Base-by-base conservation (phyloP, 2,113 vertebrate species). In the Gymnogyps californianus region DNA sequence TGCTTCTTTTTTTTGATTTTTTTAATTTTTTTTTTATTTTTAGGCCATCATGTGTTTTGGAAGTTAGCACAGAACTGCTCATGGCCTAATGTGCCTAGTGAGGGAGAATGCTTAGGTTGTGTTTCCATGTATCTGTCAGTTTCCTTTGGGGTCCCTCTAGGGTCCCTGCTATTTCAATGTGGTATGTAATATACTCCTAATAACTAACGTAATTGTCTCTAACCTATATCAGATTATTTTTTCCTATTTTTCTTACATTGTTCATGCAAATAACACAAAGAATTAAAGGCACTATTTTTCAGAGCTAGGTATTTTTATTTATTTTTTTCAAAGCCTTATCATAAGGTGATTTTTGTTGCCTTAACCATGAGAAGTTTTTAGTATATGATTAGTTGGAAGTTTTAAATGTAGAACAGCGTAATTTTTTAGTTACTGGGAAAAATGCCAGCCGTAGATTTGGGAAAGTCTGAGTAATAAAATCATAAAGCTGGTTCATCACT, bases 381-480 rank as follows among this genome's bases (percentile, higher is more conserved):
- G 16, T 42, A 20, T 36, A 26, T 66, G 47, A 72, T 82, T 90
- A 66, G 54, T 51, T 89, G 61, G 57, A 87, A 85, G 61, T 83
- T 95, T 82, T 59, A 65, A 71, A 85, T 86, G 64, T 89, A 61
- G 55, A 90, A 62, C 69, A 57, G 78, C 58, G 93, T 86, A 78
- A 38, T 82, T 90, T 89, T 67, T 87, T 80, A 94, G 75, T 78
- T 91, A 57, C 89, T 94, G 89, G 89, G 74, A 82, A 83, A 85
- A 80, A 36, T 4, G 65, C 88, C 90, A 96, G 77, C 31, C 47
- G 24, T 74, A 80, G 76, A 74, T 92, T 83, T 91, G 52, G 92
- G 66, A 78, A 90, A 87, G 86, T 91, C 94, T 94, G 95, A 84
- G 70, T 95, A 94, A 97, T 82, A 85, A 94, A 93, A 93, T 69